A percentile compares a stretch with the other conserved stretches of the same genome.
Conservation (phyloP, 2,888 invertebrate genomes). For the Spilosoma lubricipeda region DNA sequence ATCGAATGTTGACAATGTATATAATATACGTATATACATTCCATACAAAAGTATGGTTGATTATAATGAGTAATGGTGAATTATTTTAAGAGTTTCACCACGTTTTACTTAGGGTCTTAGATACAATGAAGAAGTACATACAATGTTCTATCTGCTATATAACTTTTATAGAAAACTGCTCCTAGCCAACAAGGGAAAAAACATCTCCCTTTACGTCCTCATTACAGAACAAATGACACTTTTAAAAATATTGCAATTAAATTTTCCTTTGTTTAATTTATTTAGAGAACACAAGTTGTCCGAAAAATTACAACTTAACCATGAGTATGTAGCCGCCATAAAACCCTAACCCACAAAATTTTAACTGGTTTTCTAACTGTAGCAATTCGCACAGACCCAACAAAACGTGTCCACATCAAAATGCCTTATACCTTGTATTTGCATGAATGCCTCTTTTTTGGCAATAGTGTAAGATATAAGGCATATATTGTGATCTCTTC, state of each 20-base stretch:
- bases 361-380: constrained; percentile 10
- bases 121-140: not conserved
- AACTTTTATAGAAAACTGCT: not conserved
- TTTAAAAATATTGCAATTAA: not conserved
- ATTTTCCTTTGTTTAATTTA: not conserved
- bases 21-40: not conserved
- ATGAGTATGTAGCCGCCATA: not conserved
- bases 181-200: not conserved
- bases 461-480: too few species aligned
- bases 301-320: not conserved
- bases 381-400: not conserved
- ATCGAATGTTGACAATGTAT: not conserved
- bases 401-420: constrained; percentile 13
- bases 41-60: not conserved
- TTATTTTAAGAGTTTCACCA: not conserved
- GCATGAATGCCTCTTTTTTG: constrained; percentile 21
- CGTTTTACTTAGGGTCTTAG: not conserved
- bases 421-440: constrained; percentile 26
- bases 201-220: not conserved
- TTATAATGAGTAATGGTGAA: not conserved
- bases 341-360: not conserved
- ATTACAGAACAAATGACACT: not conserved
- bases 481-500: too few species aligned
- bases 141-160: not conserved
- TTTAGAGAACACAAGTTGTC: not conserved